Evolutionary conservation across 2,888 invertebrate genomes (phyloP), one percentile per base, ranked within the genome.

Genomic region (Temnothorax ravouxi): DNA sequence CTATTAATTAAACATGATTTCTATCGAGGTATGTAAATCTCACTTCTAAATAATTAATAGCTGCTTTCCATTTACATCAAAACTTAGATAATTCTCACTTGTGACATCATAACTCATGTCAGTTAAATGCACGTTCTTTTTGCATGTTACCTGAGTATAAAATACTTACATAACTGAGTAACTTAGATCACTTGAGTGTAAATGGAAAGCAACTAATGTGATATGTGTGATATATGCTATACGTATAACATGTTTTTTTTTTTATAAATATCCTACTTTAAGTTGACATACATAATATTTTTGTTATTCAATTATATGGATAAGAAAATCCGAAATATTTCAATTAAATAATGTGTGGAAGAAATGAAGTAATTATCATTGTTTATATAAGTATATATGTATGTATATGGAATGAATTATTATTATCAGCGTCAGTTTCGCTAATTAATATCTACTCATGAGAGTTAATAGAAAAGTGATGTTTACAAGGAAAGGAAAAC

Each of bases 241-340:
- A 64, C 47, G 44, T 50, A n/a, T n/a, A n/a, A n/a, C n/a, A 50
- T 50, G 18, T 21, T 18, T 25, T 67, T 38, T n/a, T n/a, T 54
- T 52, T 34, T n/a, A 52, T 54, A n/a, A 15, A 74, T 50, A 71
- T 74, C 13, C 47, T 67, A 44, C 6, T 71, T 67, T 84, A 64
- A 44, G 15, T 44, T 54, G 29, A 77, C 29, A n/a, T n/a, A n/a
- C n/a, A n/a, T n/a, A n/a, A 18, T 76, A 52, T 79, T 72, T 79
- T 72, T 66, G 0, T 66, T 25, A 44, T 64, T 21, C 15, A 71
- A 38, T 61, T 25, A 41, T 75, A 82, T 75, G 61, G 21, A 41
- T 64, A 25, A 61, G 38, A 38, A 62, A 61, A 61, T 74, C 8
- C 13, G 5, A 34, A 47, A 61, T 44, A 11, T 71, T 66, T 47